phyloP scores from a whole-genome alignment of 2,797 vertebrate genomes.

The Prionace glauca region DNA sequence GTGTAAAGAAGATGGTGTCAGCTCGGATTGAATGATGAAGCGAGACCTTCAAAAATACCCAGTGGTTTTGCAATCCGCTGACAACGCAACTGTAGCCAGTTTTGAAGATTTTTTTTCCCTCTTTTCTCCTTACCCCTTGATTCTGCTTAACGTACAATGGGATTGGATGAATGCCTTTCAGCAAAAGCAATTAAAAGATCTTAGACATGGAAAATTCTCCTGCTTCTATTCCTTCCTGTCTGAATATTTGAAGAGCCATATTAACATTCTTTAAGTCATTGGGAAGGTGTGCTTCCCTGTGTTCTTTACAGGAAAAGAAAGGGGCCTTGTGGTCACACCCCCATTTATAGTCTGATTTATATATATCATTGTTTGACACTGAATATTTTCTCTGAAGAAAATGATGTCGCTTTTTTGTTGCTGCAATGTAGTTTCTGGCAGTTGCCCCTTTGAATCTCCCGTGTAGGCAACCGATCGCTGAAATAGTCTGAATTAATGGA shows the following conservation, averaged over 20 bases:
- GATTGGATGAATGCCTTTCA: slow-evolving; percentile 7
- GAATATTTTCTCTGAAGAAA: not conserved
- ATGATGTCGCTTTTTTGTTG: not conserved
- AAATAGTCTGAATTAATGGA: slow-evolving; percentile 36
- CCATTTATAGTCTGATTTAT: not conserved
- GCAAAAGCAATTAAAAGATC: slow-evolving; percentile 36
- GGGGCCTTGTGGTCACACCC: not conserved
- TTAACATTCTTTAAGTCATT: not conserved
- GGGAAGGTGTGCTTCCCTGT: not conserved
- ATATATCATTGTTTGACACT: not conserved
- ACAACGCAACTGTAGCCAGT: slow-evolving; percentile 15
- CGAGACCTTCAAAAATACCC: slow-evolving; percentile 28
- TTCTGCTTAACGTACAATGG: not conserved
- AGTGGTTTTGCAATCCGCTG: slow-evolving; percentile 29
- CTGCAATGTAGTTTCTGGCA: not conserved
- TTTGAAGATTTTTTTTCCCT: not conserved
- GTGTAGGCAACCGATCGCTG: not conserved
- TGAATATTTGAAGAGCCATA: not conserved
- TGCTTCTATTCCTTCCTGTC: not conserved
- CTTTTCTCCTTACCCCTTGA: slow-evolving; percentile 16
- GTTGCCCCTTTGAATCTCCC: not conserved
- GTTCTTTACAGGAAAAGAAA: not conserved
- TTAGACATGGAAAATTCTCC: not conserved
- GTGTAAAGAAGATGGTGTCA: slow-evolving; percentile 36
- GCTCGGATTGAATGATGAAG: slow-evolving; percentile 36